Evolutionary conservation across 2,888 invertebrate species (phyloP).

Genomic region (Sphinx pinastri): DNA sequence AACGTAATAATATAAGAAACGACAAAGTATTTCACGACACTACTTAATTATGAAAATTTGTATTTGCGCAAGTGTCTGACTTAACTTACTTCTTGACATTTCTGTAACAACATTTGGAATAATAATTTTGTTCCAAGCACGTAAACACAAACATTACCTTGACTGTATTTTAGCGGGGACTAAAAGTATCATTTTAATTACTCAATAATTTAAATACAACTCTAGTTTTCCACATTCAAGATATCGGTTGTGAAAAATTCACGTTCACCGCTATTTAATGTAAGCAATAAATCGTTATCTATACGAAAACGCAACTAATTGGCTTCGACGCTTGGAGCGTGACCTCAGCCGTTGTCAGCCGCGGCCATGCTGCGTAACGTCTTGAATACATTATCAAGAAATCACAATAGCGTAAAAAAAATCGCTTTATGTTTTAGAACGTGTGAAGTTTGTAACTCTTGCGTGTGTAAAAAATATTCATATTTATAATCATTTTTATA

Average conservation of each 20-base stretch:
- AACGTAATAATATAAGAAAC: no score
- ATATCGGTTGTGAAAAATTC: background rate
- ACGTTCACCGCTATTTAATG: conserved; percentile 2
- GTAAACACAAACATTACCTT: no score
- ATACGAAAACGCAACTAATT: conserved; percentile 31
- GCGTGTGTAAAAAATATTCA: no score
- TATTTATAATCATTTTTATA: background rate
- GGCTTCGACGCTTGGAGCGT: conserved; percentile 35
- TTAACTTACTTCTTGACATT: no score
- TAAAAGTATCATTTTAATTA: no score
- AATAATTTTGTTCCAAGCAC: no score
- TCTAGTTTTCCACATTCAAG: background rate
- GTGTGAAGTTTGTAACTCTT: conserved; percentile 16
- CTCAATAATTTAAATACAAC: background rate
- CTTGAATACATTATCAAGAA: conserved; percentile 29
- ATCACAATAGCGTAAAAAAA: conserved; percentile 26
- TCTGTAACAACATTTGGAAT: no score
- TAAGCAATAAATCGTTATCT: conserved; percentile 26
- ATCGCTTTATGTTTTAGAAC: conserved; percentile 8
- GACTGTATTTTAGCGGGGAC: no score
- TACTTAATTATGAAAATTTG: no score
- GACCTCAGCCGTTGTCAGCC: conserved; percentile 29
- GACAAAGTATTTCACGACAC: no score
- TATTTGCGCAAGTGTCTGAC: no score
- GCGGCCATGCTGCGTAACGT: conserved; percentile 36